These are phyloP conservation scores for Notothenia rossii DNA, from an alignment of 2,113 vertebrate genomes.

Conservation along the genomic window DNA sequence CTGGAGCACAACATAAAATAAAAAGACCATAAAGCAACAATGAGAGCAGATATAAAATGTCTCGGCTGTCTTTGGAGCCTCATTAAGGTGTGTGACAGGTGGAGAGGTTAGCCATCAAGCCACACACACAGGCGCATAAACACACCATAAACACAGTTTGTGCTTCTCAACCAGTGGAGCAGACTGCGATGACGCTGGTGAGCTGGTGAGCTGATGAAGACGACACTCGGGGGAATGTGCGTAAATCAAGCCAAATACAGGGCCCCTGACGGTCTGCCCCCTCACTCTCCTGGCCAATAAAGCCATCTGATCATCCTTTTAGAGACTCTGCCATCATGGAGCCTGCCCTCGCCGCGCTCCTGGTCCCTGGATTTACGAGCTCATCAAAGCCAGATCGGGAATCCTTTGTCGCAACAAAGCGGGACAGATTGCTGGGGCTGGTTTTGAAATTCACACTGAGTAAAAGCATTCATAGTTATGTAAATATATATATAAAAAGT, in stretches of 20 bases:
- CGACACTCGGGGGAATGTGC: constrained; percentile 69
- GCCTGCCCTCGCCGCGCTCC: constrained; percentile 37
- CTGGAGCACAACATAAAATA: constrained; percentile 2
- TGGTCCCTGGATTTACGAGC: constrained; percentile 74
- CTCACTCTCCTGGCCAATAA: constrained; percentile 68
- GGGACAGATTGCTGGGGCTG: constrained; percentile 58
- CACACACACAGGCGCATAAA: constrained; percentile 20
- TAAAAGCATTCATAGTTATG: no score
- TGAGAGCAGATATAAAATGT: constrained; percentile 29
- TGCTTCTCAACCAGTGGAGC: constrained; percentile 50
- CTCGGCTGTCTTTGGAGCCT: constrained; percentile 49
- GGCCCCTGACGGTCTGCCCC: constrained; percentile 56
- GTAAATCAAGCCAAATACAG: constrained; percentile 81
- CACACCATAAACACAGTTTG: constrained; percentile 21
- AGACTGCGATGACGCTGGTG: constrained; percentile 34
- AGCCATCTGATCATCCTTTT: constrained; percentile 78
- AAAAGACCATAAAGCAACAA: constrained; percentile 35
- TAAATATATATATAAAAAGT: no score
- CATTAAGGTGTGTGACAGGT: constrained; percentile 63
- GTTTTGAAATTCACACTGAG: no score
- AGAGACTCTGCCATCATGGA: constrained; percentile 66
- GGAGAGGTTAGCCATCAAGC: constrained; percentile 27
- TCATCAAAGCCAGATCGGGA: constrained; percentile 78
- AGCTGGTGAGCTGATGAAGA: constrained; percentile 58
- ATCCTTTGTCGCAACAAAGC: constrained; percentile 61